A percentile compares a stretch with the other conserved stretches of the same genome.
Evolutionary conservation across 2,113 vertebrate species (phyloP).

Genomic region (Zapornia atra): DNA sequence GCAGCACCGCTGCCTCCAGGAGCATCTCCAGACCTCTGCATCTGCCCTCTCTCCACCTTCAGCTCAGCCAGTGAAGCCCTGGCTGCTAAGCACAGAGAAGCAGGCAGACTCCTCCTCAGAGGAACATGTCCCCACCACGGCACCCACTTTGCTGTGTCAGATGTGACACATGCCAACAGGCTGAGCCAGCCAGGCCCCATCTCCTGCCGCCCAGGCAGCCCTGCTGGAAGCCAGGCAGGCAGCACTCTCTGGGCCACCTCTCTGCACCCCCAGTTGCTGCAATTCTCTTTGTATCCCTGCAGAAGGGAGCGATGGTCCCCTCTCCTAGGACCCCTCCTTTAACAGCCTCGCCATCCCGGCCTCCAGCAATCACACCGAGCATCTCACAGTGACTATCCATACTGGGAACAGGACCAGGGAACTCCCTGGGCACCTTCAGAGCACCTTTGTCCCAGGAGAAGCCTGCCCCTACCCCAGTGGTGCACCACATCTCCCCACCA

Average conservation of each 20-base stretch:
- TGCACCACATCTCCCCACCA: neutral
- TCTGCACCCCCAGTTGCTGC: neutral
- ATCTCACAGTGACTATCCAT: neutral
- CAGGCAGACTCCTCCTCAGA: neutral
- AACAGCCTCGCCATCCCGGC: neutral
- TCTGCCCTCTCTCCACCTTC: neutral
- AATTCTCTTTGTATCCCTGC: neutral
- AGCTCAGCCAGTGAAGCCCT: neutral
- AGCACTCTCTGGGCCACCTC: neutral
- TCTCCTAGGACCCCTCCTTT: neutral
- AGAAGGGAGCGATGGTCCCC: neutral
- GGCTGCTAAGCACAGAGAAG: neutral
- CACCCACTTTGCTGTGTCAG: accelerated
- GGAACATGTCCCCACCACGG: accelerated
- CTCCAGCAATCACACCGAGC: neutral
- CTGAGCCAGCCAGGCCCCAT: neutral
- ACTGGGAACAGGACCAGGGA: neutral
- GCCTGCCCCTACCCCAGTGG: neutral
- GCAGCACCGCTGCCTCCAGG: neutral
- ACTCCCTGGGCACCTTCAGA: neutral
- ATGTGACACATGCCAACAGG: neutral
- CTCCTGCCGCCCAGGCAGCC: neutral
- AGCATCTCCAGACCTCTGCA: neutral
- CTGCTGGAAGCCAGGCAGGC: neutral
- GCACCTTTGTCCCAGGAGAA: neutral